Base-by-base conservation (phyloP, 92 coral and sea anemone genomes). In the Palythoa grandis region DNA sequence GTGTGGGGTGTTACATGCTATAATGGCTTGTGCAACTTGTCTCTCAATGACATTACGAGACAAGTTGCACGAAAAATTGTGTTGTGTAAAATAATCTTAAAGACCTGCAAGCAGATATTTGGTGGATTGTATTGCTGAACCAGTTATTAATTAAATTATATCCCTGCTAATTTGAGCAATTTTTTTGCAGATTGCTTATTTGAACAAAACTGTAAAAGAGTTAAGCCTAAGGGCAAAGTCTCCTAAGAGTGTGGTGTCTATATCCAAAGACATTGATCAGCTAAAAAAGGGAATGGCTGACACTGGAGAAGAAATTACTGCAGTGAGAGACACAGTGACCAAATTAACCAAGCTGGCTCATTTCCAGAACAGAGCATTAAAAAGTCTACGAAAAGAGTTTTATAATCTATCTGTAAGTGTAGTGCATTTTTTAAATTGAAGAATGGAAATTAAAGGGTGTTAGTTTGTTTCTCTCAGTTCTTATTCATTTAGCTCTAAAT, bases 211-310 rank as follows among this genome's bases (percentile, higher is more conserved):
- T 65, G 89, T 94, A 56, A 77, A 35, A 73, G 89, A 72, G 5
- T 48, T 94, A 35, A 74, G 82, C 22, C 63, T 52, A 71, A 90
- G 69, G 40, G 77, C 93, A 20, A 85, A 92, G 73, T 88, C 90
- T 38, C 98, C 98, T 6, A 76, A 86, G 84, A 92, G 95, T 80
- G 92, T 88, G 17, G 84, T 85, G 35, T 79, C 89, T 3, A 88
- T 94, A n/a, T 78, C 91, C 25, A 50, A 54, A 25, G 98, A 94
- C 74, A 94, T 94, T 37, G 87, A 85, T 11, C 88, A 86, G 73
- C 87, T 94, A 15, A 94, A 94, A 83, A 94, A 90, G 70, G 98
- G 93, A 77, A 94, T 94, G 98, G 98, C 98, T 0, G 98, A 94
- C 66, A 92, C 95, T 58, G 88, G 92, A 22, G 87, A 89, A 25